Base-by-base conservation (phyloP, 2,113 vertebrate species). In the Lamprotornis superbus region DNA sequence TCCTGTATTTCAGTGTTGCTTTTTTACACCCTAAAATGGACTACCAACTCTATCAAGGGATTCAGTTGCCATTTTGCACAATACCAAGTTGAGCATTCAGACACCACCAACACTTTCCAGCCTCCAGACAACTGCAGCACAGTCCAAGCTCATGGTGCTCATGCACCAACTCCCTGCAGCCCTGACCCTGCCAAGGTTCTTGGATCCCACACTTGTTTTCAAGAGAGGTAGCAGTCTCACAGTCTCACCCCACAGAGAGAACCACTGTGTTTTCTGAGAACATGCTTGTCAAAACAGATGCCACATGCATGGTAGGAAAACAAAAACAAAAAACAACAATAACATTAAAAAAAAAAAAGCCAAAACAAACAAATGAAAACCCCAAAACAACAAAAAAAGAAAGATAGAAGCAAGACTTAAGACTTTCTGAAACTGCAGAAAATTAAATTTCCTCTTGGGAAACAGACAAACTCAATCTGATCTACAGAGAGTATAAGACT, bases 171-270 rank as follows among this genome's bases (percentile, higher is more conserved):
- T 83, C 42, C 11, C n/a, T 83, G 40, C 73, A 76, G 46, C 27
- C 12, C 53, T 65, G 37, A 35, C 28, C 9, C 37, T 86, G 46
- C 4, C 64, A 44, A 55, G 15, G 40, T 23, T 65, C 40, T 55
- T 4, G 2, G 49, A 52, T 4, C 0, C 0, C 1, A 2, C 56
- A 46, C 11, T 27, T 4, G 8, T 24, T 53, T 5, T 2, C 30
- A 73, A 46, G 39, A 39, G 25, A 39, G 23, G 22, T 21, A 70
- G 27, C 10, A 47, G 15, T 37, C 25, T 81, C 35, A 50, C 12
- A 28, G 22, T 30, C 22, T 65, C 18, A 42, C 13, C 18, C 24
- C 1, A 0, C 49, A 55, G 37, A 59, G 42, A 82, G 14, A 42
- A 67, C 6, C 12, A 39, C 21, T 8, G 11, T 0, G 0, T 84